Evolutionary conservation across 1,140 invertebrate genomes (phyloP).

Genomic region (Meloidogyne floridensis): DNA sequence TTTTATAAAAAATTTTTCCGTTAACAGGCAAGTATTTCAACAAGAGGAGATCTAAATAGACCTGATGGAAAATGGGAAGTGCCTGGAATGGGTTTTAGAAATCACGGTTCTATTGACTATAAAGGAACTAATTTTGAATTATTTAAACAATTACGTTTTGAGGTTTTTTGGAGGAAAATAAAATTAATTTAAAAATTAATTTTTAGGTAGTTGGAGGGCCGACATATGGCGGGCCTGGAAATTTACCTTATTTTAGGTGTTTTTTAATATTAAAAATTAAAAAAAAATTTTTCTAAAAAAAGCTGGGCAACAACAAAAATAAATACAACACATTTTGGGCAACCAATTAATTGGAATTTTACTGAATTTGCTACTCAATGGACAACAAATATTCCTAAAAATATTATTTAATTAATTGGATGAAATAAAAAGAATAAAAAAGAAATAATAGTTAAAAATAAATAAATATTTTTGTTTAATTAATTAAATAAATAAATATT

Average conservation of each 20-base stretch:
- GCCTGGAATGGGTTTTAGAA: conserved; percentile 72
- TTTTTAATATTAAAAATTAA: background rate
- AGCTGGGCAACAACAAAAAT: conserved; percentile 75
- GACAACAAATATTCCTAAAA: conserved; percentile 41
- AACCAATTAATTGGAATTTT: conserved; percentile 78
- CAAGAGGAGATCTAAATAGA: conserved; percentile 62
- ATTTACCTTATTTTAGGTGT: conserved; percentile 47
- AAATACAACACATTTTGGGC: conserved; percentile 74
- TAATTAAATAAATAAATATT: too few species aligned
- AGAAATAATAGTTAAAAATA: too few species aligned
- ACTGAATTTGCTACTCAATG: conserved; percentile 69
- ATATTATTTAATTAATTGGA: background rate
- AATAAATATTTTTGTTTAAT: too few species aligned
- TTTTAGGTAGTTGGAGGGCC: conserved; percentile 69
- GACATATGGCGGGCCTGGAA: conserved; percentile 66
- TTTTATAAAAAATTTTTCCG: background rate
- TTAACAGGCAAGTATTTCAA: conserved; percentile 68
- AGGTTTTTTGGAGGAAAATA: conserved; percentile 64
- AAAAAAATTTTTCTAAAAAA: conserved; percentile 70
- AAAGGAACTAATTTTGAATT: conserved; percentile 70
- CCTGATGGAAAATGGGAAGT: conserved; percentile 69
- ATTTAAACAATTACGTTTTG: conserved; percentile 69
- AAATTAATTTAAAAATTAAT: background rate
- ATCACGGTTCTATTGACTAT: conserved; percentile 74
- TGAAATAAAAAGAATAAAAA: background rate